Evolutionary conservation across 2,797 vertebrate genomes (phyloP).

Genomic region (Sebastes steindachneri): DNA sequence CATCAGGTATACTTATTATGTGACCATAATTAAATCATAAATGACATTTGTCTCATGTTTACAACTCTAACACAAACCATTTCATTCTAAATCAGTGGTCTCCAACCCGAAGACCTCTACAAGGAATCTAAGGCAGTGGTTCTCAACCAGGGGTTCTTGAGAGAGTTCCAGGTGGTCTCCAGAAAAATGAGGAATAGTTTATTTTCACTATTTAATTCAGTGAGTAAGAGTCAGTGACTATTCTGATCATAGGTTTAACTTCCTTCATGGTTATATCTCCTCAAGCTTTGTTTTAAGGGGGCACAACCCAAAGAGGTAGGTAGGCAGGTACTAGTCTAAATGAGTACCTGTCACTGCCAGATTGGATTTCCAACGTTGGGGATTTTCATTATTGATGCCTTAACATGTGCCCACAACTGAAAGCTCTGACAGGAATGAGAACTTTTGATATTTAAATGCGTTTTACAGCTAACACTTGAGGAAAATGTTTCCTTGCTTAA

Average conservation of each 20-base stretch:
- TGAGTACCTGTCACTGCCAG: not conserved
- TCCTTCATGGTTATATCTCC: no score
- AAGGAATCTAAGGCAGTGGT: not conserved
- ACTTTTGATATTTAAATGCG: slow-evolving; percentile 17
- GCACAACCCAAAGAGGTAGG: not conserved
- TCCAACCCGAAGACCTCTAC: not conserved
- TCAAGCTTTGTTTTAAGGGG: not conserved
- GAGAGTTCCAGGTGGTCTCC: not conserved
- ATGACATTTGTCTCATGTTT: not conserved
- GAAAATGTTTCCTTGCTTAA: not conserved
- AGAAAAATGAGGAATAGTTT: no score
- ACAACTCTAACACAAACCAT: not conserved
- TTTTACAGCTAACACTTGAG: slow-evolving; percentile 9
- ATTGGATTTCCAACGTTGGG: not conserved
- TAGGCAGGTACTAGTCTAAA: not conserved
- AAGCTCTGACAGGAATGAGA: not conserved
- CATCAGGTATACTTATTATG: no score
- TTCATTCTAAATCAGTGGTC: not conserved
- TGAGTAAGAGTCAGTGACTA: no score
- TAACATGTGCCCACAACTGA: not conserved
- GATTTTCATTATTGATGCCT: not conserved
- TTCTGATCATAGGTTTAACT: no score
- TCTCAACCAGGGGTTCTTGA: no score
- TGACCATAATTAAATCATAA: not conserved
- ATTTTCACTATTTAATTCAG: no score